Evolutionary conservation across 2,797 vertebrate genomes (phyloP), one percentile per base, ranked within the genome.

Genomic region (Onychomys arenicola): DNA sequence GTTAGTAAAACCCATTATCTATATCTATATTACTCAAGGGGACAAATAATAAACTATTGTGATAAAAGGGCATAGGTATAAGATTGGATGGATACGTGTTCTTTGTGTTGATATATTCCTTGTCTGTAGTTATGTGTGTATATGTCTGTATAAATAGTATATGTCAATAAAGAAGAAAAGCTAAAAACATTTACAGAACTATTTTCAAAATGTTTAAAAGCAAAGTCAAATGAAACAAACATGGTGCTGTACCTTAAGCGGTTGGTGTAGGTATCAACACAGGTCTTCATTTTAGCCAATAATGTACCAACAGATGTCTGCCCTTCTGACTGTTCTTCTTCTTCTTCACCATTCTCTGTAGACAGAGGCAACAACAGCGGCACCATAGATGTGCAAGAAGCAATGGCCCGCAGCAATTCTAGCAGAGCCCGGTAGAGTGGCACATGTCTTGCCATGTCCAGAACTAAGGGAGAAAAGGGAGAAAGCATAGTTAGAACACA

Each of bases 201-300:
- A 77, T 93, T 78, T 37, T 6, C 61, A 89, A 92, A 93, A 88
- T 10, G 4, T 93, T 83, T 11, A 88, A 83, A 94, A 7, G 17
- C 88, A 91, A 82, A 49, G 10, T 52, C 69, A 96, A 92, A 59
- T 89, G 73, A 29, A 88, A 94, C 2, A 5, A 43, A 93, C 80
- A 21, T 0, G 19, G 32, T 43, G 90, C 88, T 73, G 49, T 98
- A 99, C 99, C 99, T 99, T 98, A 99, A 99, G 86, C 99, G 99
- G 98, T 99, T 99, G 97, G 99, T 99, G 89, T 99, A 99, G 2
- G 99, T 99, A 98, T 99, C 99, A 52, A 99, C 99, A 80, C 99
- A 99, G 16, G 99, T 99, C 98, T 99, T 99, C 99, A 99, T 99
- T 98, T 99, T 99, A 97, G 99, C 99, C 98, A 99, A 97, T 95